A percentile compares a stretch with the other conserved stretches of the same genome.
Conservation (phyloP, 1,140 invertebrate species). For the Zaprionus vittiger region DNA sequence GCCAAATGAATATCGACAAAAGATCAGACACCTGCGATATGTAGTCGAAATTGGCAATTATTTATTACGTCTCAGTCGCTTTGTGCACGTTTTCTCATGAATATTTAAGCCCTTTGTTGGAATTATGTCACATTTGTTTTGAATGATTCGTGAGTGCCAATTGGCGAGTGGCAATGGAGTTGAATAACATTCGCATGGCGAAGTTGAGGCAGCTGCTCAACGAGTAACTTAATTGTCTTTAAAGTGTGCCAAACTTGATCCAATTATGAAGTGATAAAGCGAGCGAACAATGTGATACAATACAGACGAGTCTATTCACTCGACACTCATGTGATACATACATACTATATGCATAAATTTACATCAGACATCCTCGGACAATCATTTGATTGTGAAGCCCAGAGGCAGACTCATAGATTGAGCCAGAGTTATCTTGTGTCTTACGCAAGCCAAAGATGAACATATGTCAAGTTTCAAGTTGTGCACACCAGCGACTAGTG, state of each 20-base stretch:
- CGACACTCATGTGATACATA: not conserved
- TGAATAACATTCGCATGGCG: slow-evolving; percentile 9
- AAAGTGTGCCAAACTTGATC: slow-evolving; percentile 31
- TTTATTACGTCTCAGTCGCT: slow-evolving; percentile 28
- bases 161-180: slow-evolving; percentile 1
- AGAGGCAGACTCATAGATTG: slow-evolving; percentile 11
- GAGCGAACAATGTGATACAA: slow-evolving; percentile 11
- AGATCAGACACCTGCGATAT: slow-evolving; percentile 32
- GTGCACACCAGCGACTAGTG: slow-evolving; percentile 1
- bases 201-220: slow-evolving; percentile 24
- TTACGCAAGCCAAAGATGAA: slow-evolving; percentile 54
- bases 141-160: slow-evolving; percentile 15
- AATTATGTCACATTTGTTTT: slow-evolving; percentile 38
- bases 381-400: slow-evolving; percentile 44
- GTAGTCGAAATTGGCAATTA: slow-evolving; percentile 36
- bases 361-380: slow-evolving; percentile 7
- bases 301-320: not conserved
- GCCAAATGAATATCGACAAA: slow-evolving; percentile 27
- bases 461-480: slow-evolving; percentile 61
- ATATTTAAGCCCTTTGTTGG: slow-evolving; percentile 19
- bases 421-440: slow-evolving; percentile 24
- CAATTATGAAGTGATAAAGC: slow-evolving; percentile 24
- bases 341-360: slow-evolving; percentile 11
- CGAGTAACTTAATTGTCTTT: slow-evolving; percentile 8
- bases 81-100: slow-evolving; percentile 10